Conservation (phyloP, 2,113 vertebrate genomes). For the Hippocampus barbouri region DNA sequence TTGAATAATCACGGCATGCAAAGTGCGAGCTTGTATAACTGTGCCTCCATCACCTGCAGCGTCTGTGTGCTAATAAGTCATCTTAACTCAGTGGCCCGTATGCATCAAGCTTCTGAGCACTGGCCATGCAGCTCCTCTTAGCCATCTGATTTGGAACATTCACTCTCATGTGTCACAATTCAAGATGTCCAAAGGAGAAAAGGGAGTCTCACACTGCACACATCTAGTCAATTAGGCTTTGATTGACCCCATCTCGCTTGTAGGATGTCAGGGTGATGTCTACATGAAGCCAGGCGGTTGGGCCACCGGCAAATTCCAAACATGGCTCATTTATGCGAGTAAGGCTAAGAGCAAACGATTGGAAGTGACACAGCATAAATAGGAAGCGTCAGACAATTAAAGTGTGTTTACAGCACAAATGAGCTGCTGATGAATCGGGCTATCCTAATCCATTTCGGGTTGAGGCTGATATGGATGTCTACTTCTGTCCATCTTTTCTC, state of each 20-base stretch:
- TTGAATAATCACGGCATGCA: constrained; percentile 71
- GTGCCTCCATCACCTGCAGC: constrained; percentile 61
- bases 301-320: constrained; percentile 38
- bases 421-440: constrained; percentile 66
- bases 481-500: constrained; percentile 17
- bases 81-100: constrained; percentile 61
- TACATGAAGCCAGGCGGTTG: constrained; percentile 36
- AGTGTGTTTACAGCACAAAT: constrained; percentile 69
- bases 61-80: constrained; percentile 60
- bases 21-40: constrained; percentile 63
- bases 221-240: constrained; percentile 36
- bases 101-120: constrained; percentile 49
- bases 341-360: constrained; percentile 55
- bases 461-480: constrained; percentile 24
- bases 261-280: constrained; percentile 38
- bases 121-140: constrained; percentile 42
- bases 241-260: constrained; percentile 45
- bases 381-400: constrained; percentile 74
- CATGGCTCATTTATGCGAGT: constrained; percentile 43
- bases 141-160: constrained; percentile 52
- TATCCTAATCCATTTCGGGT: constrained; percentile 62
- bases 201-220: constrained; percentile 9
- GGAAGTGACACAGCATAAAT: constrained; percentile 72
- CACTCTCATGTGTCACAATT: constrained; percentile 38
- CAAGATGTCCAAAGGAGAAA: constrained; percentile 41